Conservation (phyloP, 2,113 vertebrate species). For the Rousettus leschenaultii region DNA sequence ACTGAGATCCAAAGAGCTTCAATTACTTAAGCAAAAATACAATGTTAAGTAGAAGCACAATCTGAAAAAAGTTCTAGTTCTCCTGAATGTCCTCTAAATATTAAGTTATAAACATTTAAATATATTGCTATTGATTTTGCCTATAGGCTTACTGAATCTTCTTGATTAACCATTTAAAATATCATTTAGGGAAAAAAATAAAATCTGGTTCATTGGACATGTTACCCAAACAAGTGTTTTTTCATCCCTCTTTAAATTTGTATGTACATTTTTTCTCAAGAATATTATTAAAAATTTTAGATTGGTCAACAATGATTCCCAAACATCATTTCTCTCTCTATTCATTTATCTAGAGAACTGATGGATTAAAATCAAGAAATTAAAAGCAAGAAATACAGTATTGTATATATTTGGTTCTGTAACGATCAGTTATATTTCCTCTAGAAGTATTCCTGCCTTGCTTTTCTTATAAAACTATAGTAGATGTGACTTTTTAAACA, state of each 20-base stretch:
- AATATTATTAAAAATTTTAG: neutral
- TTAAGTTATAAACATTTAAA: neutral
- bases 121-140: neutral
- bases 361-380: neutral
- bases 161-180: neutral
- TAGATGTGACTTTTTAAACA: neutral
- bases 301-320: neutral
- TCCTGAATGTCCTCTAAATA: neutral
- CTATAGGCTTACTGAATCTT: neutral
- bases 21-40: neutral
- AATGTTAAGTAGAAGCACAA: neutral
- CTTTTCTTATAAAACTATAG: neutral
- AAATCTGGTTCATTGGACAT: neutral
- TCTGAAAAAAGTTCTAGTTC: neutral
- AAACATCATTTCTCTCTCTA: neutral
- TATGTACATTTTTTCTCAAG: neutral
- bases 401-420: neutral
- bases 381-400: neutral
- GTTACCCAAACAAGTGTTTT: neutral
- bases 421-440: neutral
- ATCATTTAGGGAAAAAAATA: neutral
- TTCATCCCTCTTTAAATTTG: neutral
- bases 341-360: neutral
- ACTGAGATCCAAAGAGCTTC: neutral
- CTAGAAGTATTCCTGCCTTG: neutral